Evolutionary conservation across 2,113 vertebrate species (phyloP).

Genomic region (Sinocyclocheilus maitianheensis): DNA sequence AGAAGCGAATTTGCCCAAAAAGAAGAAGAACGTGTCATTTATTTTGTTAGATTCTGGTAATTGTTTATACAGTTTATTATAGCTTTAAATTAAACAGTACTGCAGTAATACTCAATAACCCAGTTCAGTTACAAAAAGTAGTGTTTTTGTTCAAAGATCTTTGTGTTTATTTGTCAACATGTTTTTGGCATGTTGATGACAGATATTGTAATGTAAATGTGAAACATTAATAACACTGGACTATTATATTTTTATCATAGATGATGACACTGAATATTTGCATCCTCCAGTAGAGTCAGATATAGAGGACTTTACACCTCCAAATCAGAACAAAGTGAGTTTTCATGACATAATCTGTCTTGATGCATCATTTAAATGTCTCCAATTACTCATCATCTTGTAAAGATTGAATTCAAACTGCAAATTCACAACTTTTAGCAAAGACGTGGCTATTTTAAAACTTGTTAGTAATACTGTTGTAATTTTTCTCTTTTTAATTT

Average conservation of each 20-base stretch:
- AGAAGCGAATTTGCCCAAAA: neutral
- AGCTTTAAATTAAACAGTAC: neutral
- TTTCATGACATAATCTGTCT: too few species aligned
- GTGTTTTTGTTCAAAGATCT: neutral
- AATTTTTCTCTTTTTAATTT: neutral
- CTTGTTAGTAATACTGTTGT: neutral
- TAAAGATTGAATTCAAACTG: neutral
- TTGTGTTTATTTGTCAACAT: slow-evolving; percentile 13
- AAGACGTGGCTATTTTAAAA: neutral
- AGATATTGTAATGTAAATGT: neutral
- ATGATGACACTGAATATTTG: neutral
- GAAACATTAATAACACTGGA: neutral
- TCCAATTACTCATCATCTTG: neutral
- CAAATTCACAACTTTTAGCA: neutral
- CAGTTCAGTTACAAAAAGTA: neutral
- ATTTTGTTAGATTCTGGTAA: neutral
- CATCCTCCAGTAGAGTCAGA: slow-evolving; percentile 21
- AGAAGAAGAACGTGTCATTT: neutral
- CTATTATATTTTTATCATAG: slow-evolving; percentile 1
- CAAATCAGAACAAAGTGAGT: slow-evolving; percentile 12
- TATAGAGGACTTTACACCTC: neutral
- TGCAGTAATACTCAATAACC: neutral
- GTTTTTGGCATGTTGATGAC: neutral
- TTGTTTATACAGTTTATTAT: neutral
- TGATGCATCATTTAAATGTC: neutral